Percentiles rank a stretch among this genome's conserved stretches.
These are phyloP conservation scores for Harpalus rufipes DNA, from an alignment of 2,888 invertebrate genomes.

Conservation along the genomic window DNA sequence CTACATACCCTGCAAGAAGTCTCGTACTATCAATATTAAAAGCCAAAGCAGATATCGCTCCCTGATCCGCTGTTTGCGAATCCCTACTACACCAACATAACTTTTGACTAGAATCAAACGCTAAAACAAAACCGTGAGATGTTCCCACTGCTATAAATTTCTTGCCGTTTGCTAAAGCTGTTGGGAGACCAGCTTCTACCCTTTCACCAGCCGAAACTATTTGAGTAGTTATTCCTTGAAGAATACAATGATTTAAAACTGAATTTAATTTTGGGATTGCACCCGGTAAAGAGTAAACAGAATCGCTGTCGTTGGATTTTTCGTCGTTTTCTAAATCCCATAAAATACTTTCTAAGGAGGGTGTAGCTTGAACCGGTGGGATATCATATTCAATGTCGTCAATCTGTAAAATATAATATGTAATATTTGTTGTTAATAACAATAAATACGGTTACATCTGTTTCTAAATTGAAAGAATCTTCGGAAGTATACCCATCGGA, in stretches of 20 bases:
- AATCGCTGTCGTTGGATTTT: constrained; percentile 79
- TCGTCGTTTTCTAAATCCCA: constrained; percentile 86
- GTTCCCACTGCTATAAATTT: constrained; percentile 95
- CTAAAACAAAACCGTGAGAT: constrained; percentile 93
- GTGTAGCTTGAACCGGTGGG: constrained; percentile 86
- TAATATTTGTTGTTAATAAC: constrained; percentile 4
- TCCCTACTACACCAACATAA: constrained; percentile 93
- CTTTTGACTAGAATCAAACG: constrained; percentile 92
- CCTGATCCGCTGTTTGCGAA: constrained; percentile 83
- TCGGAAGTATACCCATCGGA: constrained; percentile 64
- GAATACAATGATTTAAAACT: constrained; percentile 87
- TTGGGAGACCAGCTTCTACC: constrained; percentile 93
- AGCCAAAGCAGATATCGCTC: constrained; percentile 89
- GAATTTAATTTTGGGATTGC: constrained; percentile 79
- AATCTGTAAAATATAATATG: constrained; percentile 79
- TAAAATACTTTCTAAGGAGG: constrained; percentile 89
- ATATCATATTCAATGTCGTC: constrained; percentile 91
- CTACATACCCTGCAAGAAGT: constrained; percentile 84
- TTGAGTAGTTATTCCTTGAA: constrained; percentile 94
- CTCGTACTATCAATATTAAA: constrained; percentile 93
- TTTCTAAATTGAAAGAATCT: constrained; percentile 60
- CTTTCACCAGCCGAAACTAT: constrained; percentile 91
- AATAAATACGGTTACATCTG: constrained; percentile 47
- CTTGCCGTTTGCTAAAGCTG: constrained; percentile 87
- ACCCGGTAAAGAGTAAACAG: constrained; percentile 79